Percentiles rank a stretch among this genome's conserved stretches.
Evolutionary conservation across 2,888 invertebrate species (phyloP).

Genomic region (Minunthozetes semirufus): DNA sequence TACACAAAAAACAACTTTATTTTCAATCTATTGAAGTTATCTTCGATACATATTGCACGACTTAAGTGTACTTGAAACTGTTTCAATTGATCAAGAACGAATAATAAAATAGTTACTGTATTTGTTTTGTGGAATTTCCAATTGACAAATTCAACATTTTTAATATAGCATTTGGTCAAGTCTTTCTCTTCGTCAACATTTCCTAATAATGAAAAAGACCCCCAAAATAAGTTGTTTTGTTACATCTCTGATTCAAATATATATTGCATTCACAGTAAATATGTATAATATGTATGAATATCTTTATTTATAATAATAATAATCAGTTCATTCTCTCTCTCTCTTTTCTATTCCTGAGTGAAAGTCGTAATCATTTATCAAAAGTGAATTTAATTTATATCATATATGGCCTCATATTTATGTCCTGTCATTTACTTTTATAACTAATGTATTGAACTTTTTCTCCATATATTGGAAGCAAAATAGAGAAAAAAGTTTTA

Average conservation of each 20-base stretch:
- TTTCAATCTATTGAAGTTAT: no score
- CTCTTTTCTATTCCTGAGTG: neutral
- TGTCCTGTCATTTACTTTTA: slow-evolving; percentile 3
- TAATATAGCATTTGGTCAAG: no score
- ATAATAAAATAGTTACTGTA: no score
- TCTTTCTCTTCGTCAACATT: no score
- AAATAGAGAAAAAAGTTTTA: neutral
- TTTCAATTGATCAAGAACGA: no score
- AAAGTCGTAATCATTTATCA: slow-evolving; percentile 13
- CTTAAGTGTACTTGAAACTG: no score
- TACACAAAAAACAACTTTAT: no score
- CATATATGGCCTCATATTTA: neutral
- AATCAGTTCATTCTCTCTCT: neutral
- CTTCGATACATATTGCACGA: no score
- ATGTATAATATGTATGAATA: slow-evolving; percentile 7
- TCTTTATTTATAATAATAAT: slow-evolving; percentile 27
- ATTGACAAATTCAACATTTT: no score
- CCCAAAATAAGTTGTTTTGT: neutral
- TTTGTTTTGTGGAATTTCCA: no score
- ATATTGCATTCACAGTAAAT: no score
- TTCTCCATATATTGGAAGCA: neutral
- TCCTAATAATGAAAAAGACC: no score
- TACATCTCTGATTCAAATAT: neutral
- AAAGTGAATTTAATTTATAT: slow-evolving; percentile 3
- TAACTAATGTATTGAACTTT: neutral